Base-by-base conservation (phyloP, 1,140 invertebrate genomes). In the Maniola jurtina region DNA sequence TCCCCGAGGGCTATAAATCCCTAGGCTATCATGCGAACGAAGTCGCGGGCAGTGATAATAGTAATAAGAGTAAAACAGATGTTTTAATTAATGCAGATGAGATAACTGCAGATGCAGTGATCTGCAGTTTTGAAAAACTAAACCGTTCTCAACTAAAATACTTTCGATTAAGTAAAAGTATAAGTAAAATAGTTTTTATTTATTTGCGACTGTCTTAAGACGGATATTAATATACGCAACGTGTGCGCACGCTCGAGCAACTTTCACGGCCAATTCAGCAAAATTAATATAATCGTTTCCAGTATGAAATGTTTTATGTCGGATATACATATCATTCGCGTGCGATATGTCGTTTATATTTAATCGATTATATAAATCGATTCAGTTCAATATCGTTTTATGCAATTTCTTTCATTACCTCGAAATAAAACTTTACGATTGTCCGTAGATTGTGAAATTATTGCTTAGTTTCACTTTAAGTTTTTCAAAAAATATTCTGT, bases 341-440 rank as follows among this genome's bases (percentile, higher is more conserved):
- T 67, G 65, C 33, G 16, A 36, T 42, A 64, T 57, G 64, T 56
- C 40, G 54, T 59, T 61, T 60, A 60, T 60, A 60, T 45, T 61
- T 61, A 67, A 50, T 67, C 59, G 65, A 33, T 67, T 66, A 60
- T 66, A 66, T 60, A 60, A 60, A 66, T 54, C 16, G 47, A 66
- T 60, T 50, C 36, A 40, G 55, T 40, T 45, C 9, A 11, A 45
- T 45, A 45, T 45, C 9, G 42, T 11, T 67, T 67, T 47, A 61
- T 45, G 25, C 54, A 67, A 67, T 67, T 67, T 38, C 16, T 57
- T 67, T 13, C 13, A 57, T 67, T 48, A 57, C 34, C 47, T 34
- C 14, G 55, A 33, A 11, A 35, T 55, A 35, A 55, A 55, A 55
- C 2, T 55, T 55, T 8, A 55, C 33, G 52, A 57, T 15, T 38